Conservation (phyloP, 2,888 invertebrate genomes). For the Ypsolopha scabrella region DNA sequence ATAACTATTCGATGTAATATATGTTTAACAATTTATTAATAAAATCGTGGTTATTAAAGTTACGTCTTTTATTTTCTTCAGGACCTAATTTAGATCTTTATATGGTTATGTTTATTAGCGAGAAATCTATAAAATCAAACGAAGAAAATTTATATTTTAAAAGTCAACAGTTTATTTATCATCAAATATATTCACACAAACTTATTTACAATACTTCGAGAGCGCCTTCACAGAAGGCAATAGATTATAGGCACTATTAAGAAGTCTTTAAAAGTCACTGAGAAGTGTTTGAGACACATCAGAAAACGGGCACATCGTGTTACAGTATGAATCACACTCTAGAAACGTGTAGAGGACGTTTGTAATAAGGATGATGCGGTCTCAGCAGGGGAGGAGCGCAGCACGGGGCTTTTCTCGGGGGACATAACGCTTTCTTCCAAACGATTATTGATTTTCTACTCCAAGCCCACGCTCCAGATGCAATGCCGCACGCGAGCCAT, state of each 20-base stretch:
- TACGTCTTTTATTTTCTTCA: conserved; percentile 4
- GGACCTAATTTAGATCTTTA: too few species aligned
- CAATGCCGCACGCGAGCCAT: conserved; percentile 73
- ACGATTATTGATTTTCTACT: conserved; percentile 68
- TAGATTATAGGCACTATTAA: background rate
- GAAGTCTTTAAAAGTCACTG: background rate
- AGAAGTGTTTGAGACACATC: conserved; percentile 1
- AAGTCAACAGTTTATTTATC: conserved; percentile 57
- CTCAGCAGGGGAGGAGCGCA: conserved; percentile 47
- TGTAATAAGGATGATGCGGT: conserved; percentile 46
- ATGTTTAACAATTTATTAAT: conserved; percentile 51
- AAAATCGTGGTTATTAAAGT: conserved; percentile 38
- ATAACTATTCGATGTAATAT: conserved; percentile 36
- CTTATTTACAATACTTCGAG: conserved; percentile 38
- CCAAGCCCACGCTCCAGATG: conserved; percentile 79
- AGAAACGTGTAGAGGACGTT: conserved; percentile 55
- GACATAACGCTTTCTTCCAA: conserved; percentile 67
- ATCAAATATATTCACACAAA: conserved; percentile 40
- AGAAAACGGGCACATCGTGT: background rate
- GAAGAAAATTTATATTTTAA: conserved; percentile 7
- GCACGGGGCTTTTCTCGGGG: conserved; percentile 51
- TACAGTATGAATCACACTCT: conserved; percentile 36
- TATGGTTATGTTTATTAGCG: too few species aligned
- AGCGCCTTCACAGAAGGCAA: conserved; percentile 65
- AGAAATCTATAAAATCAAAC: background rate